Base-by-base conservation (phyloP, 1,140 invertebrate genomes). In the Cyphomyrmex costatus region DNA sequence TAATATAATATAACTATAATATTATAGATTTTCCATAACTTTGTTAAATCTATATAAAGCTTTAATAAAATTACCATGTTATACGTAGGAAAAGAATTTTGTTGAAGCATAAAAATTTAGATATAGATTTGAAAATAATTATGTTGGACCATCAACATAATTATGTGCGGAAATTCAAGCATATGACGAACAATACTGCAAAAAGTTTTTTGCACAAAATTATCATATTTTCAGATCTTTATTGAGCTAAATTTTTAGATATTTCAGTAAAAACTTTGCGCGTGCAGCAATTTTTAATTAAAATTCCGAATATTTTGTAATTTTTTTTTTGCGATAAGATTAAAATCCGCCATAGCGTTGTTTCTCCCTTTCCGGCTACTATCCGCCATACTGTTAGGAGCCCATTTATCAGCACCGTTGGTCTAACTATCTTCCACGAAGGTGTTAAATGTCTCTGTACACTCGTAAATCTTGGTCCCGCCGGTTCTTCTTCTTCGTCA, bases 401-500 rank as follows among this genome's bases (percentile, higher is more conserved):
- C 86, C 89, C 91, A 92, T 94, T 94, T 93, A 93, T 94, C 92
- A 92, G 70, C 90, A 74, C 79, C 83, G 78, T 89, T 86, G 70
- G 89, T 91, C 92, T 93, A 93, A 93, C 92, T 87, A 93, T 85
- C 91, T 93, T 92, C 88, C 90, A 85, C 65, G 87, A 86, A 93
- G 61, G 90, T 93, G 93, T 89, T 93, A 94, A 94, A 91, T 91
- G 92, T 90, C 86, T 92, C 58, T 70, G 91, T 90, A 93, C 85
- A 93, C 91, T 94, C 93, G 90, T 94, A 93, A 94, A 94, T 94
- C 93, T 94, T 92, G 65, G 77, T 80, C 88, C 80, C 78, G 86
- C 86, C 71, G 85, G 87, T 87, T 89, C 89, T 88, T 87, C 61
- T 90, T 89, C 88, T 86, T 89, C 88, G 65, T 91, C 70, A 66